Conservation (phyloP, 2,888 invertebrate genomes). For the Andrena flavipes region DNA sequence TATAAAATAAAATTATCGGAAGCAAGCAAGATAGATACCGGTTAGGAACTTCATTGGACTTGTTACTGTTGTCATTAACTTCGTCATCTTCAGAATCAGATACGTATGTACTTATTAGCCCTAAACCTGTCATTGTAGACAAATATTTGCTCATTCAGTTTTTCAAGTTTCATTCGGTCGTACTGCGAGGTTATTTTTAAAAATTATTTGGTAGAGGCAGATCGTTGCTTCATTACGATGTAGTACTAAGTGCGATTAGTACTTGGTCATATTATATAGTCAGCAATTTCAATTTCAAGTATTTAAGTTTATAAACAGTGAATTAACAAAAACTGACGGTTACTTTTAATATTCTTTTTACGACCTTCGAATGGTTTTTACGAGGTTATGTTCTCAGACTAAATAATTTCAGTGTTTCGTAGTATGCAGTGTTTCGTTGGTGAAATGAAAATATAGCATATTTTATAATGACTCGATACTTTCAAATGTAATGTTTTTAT, state of each 20-base stretch:
- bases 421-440: no score
- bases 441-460: not conserved
- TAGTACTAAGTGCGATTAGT: not conserved
- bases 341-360: not conserved
- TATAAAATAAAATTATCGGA: not conserved
- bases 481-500: not conserved
- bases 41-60: constrained; percentile 45
- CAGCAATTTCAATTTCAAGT: not conserved
- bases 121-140: constrained; percentile 76
- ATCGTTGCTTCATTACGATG: not conserved
- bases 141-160: constrained; percentile 3
- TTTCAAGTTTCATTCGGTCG: not conserved
- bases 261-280: not conserved
- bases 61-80: constrained; percentile 33
- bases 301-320: not conserved
- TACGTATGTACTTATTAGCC: constrained; percentile 77
- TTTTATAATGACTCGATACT: not conserved
- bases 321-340: not conserved
- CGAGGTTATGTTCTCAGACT: constrained; percentile 12
- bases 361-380: not conserved
- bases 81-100: constrained; percentile 78
- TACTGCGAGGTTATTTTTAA: constrained; percentile 19
- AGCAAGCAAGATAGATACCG: constrained; percentile 45
- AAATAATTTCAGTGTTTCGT: not conserved
- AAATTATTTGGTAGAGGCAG: not conserved